Evolutionary conservation across 2,797 vertebrate genomes (phyloP), one percentile per base, ranked within the genome.

Genomic region (Syndactyla subalaris): DNA sequence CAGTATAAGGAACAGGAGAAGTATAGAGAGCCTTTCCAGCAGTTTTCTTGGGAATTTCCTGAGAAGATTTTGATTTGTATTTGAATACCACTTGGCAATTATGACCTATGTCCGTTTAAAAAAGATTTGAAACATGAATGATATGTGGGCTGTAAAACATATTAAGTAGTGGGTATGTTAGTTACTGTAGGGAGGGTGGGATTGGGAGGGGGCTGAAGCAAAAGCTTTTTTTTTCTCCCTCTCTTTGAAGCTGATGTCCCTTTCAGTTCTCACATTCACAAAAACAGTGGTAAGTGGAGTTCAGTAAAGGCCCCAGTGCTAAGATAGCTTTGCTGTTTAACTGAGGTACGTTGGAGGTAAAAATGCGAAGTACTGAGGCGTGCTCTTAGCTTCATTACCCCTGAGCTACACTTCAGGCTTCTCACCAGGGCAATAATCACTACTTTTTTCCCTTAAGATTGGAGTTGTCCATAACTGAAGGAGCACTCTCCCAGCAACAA

Each of bases 1-100:
- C 74, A 87, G 67, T 45, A 14, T 74, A 82, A 93, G 92, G 51
- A 95, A 86, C 71, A 82, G 80, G 68, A 94, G 84, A 89, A 91
- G 66, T 71, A 93, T 30, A 94, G 79, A 93, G 70, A 86, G 85
- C 58, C 43, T 89, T 93, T 90, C 82, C 55, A 93, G 83, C 85
- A 78, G 14, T 75, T 91, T 85, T 54, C 76, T 88, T 94, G 76
- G 58, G 70, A 84, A 92, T 68, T 93, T 88, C 76, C 70, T 72
- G 85, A 94, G 61, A 79, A 93, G 54, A 55, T 62, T 75, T 68
- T 83, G 0, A 16, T 81, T 92, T 45, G 11, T 84, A 29, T 81
- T 81, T 94, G 62, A 81, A 61, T 62, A 21, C 38, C 71, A 18
- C 43, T 91, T 74, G 15, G 63, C 55, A 84, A 49, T 92, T 86